Conservation (phyloP, 2,888 invertebrate species). For the Phorcus lineatus region DNA sequence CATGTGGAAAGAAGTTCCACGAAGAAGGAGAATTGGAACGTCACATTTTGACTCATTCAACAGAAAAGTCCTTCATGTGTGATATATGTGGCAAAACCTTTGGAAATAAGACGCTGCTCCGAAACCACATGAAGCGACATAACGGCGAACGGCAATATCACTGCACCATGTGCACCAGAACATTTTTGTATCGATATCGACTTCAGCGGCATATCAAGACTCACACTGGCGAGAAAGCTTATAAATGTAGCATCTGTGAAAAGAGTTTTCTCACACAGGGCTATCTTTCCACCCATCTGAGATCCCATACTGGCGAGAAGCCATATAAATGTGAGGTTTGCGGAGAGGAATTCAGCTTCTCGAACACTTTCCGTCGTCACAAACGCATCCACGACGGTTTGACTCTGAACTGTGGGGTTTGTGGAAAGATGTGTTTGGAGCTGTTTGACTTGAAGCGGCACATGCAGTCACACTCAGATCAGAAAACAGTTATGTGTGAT, state of each 20-base stretch:
- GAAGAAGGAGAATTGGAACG: neutral
- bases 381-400: neutral
- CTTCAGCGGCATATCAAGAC: conserved; percentile 88
- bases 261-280: conserved; percentile 97
- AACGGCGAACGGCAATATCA: conserved; percentile 82
- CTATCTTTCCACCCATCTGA: conserved; percentile 92
- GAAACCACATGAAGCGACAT: conserved; percentile 21
- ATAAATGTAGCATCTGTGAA: conserved; percentile 93
- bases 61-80: conserved; percentile 5
- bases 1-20: conserved; percentile 19
- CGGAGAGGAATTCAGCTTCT: conserved; percentile 18
- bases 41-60: neutral
- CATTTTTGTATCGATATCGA: conserved; percentile 88
- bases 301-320: conserved; percentile 82
- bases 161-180: conserved; percentile 88
- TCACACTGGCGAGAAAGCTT: conserved; percentile 65
- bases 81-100: neutral
- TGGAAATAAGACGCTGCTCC: neutral
- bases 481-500: conserved; percentile 13
- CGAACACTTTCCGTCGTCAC: conserved; percentile 9
- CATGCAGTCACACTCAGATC: conserved; percentile 9
- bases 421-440: conserved; percentile 17
- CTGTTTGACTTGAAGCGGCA: conserved; percentile 15
- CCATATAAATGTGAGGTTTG: conserved; percentile 79
- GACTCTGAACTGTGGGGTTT: neutral